Evolutionary conservation across 2,888 invertebrate species (phyloP).

Genomic region (Polyommatus iphigenia): DNA sequence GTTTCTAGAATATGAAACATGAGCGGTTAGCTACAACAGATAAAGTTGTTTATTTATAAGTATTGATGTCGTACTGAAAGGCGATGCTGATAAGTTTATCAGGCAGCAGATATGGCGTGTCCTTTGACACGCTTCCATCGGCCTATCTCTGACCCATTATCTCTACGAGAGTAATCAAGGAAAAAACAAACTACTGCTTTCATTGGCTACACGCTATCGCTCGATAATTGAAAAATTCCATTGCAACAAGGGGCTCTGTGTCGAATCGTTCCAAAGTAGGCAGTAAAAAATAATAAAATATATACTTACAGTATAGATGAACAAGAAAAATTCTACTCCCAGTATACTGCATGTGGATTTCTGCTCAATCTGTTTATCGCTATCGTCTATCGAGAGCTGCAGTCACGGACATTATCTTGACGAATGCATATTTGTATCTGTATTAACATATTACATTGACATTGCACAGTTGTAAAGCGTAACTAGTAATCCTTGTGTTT

Average conservation of each 20-base stretch:
- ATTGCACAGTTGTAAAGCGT: not conserved
- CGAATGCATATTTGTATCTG: constrained; percentile 15
- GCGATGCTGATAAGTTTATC: constrained; percentile 42
- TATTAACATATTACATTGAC: constrained; percentile 18
- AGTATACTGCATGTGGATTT: not conserved
- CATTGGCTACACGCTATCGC: not conserved
- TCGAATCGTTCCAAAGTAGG: not conserved
- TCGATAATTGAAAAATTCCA: not conserved
- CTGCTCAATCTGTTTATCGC: not conserved
- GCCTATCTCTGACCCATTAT: constrained; percentile 48
- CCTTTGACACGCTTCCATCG: constrained; percentile 53
- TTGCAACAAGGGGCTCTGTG: not conserved
- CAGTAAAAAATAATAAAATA: not conserved
- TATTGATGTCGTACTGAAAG: constrained; percentile 45
- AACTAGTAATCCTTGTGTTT: constrained; percentile 16
- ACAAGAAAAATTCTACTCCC: not conserved
- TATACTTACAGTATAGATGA: not conserved
- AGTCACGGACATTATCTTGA: not conserved
- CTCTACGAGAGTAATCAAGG: constrained; percentile 2
- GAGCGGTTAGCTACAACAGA: constrained; percentile 8
- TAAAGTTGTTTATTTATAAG: constrained; percentile 40
- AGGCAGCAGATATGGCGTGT: constrained; percentile 43
- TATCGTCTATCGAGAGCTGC: constrained; percentile 1
- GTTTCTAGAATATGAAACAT: constrained; percentile 15
- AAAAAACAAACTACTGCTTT: constrained; percentile 1